phyloP scores from a whole-genome alignment of 2,113 vertebrate genomes.

The Phocoena phocoena region DNA sequence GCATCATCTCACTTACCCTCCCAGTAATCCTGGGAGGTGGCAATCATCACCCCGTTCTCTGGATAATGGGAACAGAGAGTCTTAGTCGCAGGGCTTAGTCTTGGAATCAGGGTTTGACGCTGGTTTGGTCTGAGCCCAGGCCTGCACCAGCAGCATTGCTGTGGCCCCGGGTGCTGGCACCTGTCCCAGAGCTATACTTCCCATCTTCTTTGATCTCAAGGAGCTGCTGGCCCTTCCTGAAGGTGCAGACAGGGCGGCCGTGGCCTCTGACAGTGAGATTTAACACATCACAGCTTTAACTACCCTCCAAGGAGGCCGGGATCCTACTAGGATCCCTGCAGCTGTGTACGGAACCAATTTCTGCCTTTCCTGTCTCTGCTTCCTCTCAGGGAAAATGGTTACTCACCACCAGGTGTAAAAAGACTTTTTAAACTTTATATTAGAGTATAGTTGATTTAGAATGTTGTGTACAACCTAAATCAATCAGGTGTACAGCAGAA shows the following conservation, averaged over 20 bases:
- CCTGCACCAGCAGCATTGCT: rapidly evolving
- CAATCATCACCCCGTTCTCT: neutral
- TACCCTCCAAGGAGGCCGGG: neutral
- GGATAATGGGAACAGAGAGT: too few species aligned
- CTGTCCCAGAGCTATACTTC: neutral
- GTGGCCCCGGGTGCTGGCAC: rapidly evolving
- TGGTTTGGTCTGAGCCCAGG: neutral
- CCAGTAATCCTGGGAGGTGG: neutral
- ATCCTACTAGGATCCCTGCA: neutral
- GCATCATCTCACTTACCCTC: neutral
- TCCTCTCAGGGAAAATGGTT: neutral
- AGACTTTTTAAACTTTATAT: neutral
- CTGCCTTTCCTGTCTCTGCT: neutral
- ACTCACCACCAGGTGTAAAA: neutral
- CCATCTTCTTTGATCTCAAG: too few species aligned
- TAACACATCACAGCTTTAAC: neutral
- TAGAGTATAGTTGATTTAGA: neutral
- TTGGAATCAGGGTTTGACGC: neutral
- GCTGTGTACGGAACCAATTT: neutral
- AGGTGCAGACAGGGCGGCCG: neutral
- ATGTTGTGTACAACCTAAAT: neutral
- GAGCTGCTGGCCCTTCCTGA: neutral
- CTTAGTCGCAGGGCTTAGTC: rapidly evolving
- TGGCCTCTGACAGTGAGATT: neutral
- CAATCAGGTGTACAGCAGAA: neutral